Evolutionary conservation across 2,888 invertebrate species (phyloP).

Genomic region (Cryptocheilus praepositus): DNA sequence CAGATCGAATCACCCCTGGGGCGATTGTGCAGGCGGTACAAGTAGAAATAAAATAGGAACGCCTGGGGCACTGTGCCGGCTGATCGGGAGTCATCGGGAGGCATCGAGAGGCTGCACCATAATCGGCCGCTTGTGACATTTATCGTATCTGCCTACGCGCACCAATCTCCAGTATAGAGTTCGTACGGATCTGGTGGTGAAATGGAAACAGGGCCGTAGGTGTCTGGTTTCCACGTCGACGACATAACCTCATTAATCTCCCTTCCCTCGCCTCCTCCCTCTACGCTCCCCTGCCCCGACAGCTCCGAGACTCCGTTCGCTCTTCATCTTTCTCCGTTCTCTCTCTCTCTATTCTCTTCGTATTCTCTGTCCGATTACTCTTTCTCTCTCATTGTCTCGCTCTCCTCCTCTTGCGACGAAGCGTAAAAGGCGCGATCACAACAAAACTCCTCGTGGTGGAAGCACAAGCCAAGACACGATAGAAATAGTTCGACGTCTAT

Average conservation of each 20-base stretch:
- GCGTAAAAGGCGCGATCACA: not conserved
- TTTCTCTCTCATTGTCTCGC: not conserved
- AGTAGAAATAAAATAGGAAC: no score
- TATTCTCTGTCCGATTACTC: no score
- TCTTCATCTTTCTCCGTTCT: not conserved
- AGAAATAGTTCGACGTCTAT: conserved; percentile 41
- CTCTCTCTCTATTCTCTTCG: not conserved
- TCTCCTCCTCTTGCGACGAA: not conserved
- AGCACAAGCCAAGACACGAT: conserved; percentile 31
- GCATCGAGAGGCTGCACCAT: no score
- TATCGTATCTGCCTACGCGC: conserved; percentile 38
- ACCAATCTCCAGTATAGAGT: conserved; percentile 26
- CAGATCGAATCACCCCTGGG: no score
- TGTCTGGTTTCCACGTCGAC: conserved; percentile 47
- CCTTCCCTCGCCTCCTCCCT: conserved; percentile 22
- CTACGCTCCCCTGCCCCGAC: conserved; percentile 6
- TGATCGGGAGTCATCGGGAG: no score
- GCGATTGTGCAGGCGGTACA: no score
- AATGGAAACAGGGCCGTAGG: conserved; percentile 46
- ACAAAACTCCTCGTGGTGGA: conserved; percentile 10
- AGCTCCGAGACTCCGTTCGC: not conserved
- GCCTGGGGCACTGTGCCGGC: no score
- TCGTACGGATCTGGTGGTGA: conserved; percentile 30
- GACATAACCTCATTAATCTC: conserved; percentile 45
- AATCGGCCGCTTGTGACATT: conserved; percentile 32